phyloP scores from a whole-genome alignment of 2,888 invertebrate genomes.

The Ecdyonurus torrentis region DNA sequence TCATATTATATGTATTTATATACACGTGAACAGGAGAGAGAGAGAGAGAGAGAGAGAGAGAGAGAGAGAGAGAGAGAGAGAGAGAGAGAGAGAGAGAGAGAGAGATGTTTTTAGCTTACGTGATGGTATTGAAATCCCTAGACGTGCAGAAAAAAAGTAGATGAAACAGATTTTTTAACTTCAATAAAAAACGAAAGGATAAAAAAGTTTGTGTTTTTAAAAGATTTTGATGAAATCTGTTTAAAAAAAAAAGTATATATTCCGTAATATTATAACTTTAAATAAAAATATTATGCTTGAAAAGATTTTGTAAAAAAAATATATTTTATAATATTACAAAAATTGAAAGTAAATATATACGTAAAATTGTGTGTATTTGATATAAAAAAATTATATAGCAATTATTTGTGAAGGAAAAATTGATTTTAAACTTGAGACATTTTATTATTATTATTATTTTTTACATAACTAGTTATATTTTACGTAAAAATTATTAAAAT shows the following conservation, averaged over 20 bases:
- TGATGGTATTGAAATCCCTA: constrained; percentile 1
- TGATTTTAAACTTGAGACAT: too few species aligned
- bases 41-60: neutral
- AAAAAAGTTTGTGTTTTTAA: neutral
- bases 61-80: neutral
- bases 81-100: neutral
- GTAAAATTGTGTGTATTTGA: too few species aligned
- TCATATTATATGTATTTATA: too few species aligned
- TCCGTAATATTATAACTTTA: neutral
- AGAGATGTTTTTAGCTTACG: neutral
- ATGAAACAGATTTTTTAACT: neutral
- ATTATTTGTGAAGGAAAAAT: too few species aligned
- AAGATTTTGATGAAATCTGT: neutral
- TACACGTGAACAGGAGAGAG: neutral
- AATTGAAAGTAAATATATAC: too few species aligned
- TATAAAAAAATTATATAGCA: too few species aligned
- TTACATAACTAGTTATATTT: too few species aligned
- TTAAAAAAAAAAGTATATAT: neutral
- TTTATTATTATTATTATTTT: too few species aligned
- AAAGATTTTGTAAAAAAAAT: too few species aligned
- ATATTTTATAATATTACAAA: too few species aligned
- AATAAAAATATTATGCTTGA: neutral
- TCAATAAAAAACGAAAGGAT: neutral
- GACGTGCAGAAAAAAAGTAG: neutral
- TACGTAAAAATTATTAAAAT: too few species aligned